Percentiles rank a stretch among this genome's conserved stretches.
Conservation (phyloP, 2,113 vertebrate species). For the human region DNA sequence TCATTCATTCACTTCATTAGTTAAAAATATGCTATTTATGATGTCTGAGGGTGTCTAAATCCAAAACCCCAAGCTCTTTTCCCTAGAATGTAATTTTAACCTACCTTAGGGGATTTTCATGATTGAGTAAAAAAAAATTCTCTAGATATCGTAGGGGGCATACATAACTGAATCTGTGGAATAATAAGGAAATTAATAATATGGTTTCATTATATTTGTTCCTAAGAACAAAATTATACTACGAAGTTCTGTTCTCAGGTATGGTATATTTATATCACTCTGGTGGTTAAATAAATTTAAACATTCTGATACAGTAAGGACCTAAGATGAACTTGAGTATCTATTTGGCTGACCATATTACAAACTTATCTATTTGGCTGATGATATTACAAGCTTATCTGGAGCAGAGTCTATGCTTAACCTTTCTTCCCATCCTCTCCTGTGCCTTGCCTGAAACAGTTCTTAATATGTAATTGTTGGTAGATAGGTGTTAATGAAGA, state of each 20-base stretch:
- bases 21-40: neutral
- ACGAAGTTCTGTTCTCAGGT: neutral
- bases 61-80: neutral
- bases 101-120: neutral
- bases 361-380: neutral
- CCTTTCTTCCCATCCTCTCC: neutral
- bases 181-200: neutral
- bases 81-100: neutral
- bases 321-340: neutral
- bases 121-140: neutral
- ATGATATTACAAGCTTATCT: neutral
- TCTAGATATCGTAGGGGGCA: fast-evolving
- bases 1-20: neutral
- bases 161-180: neutral
- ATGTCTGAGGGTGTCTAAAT: neutral
- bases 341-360: neutral
- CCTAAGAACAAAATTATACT: neutral
- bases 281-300: neutral
- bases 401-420: neutral
- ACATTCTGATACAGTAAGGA: neutral
- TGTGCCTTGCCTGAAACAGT: neutral
- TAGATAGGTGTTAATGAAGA: neutral
- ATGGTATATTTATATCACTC: neutral
- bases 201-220: neutral
- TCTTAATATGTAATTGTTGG: neutral